phyloP scores from a whole-genome alignment of 2,113 vertebrate species.

The Psittacula cyanocephala region DNA sequence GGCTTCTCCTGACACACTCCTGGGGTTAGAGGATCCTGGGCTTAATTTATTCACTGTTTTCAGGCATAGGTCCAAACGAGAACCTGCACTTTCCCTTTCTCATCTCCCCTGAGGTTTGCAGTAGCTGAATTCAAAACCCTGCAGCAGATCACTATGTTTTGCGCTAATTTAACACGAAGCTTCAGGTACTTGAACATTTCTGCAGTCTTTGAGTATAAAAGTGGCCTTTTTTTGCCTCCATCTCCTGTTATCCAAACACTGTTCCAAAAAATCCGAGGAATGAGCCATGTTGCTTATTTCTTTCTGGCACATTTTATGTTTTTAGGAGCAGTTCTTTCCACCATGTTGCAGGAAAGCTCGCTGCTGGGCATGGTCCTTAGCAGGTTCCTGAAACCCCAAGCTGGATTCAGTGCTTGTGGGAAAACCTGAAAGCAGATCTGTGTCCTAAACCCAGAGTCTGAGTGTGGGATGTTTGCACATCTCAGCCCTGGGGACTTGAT shows the following conservation, averaged over 20 bases:
- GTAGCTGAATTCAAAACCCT: constrained; percentile 13
- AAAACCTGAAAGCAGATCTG: neutral
- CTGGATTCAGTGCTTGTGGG: neutral
- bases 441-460: neutral
- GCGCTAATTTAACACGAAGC: constrained; percentile 19
- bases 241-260: neutral
- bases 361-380: neutral
- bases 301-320: neutral
- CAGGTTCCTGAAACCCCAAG: neutral
- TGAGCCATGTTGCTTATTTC: neutral
- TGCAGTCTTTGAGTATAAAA: constrained; percentile 6
- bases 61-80: neutral
- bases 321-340: neutral
- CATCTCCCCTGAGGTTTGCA: neutral
- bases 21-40: neutral
- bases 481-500: neutral
- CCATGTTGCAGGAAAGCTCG: neutral
- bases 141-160: neutral
- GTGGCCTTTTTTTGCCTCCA: neutral
- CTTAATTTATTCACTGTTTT: neutral
- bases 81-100: neutral
- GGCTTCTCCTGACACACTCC: neutral
- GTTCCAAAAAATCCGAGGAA: neutral
- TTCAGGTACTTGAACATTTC: neutral
- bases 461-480: neutral